A percentile compares a stretch with the other conserved stretches of the same genome.
phyloP scores from a whole-genome alignment of 2,113 vertebrate species.

The Indicator maculatus region DNA sequence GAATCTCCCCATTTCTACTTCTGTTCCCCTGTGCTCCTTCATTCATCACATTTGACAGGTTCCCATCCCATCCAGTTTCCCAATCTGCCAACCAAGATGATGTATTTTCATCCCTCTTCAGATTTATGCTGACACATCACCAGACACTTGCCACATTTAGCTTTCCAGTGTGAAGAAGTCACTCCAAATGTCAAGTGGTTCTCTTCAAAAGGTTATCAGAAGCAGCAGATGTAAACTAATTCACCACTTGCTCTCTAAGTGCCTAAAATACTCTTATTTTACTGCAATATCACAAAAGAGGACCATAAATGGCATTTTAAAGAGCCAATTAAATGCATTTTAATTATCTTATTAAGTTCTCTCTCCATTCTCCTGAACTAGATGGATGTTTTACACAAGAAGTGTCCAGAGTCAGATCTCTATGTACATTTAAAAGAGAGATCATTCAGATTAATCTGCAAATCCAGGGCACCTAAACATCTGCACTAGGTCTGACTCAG shows the following conservation, averaged over 20 bases:
- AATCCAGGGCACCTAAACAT: background rate
- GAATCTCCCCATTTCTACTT: too few species aligned
- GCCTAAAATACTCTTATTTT: background rate
- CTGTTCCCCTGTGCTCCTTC: background rate
- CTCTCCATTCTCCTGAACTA: background rate
- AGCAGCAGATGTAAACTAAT: background rate
- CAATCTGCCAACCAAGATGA: background rate
- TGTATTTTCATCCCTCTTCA: background rate
- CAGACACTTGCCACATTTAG: background rate
- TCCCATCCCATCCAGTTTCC: background rate
- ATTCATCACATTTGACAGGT: background rate
- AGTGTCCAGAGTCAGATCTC: background rate
- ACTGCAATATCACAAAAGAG: background rate
- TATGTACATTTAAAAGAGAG: background rate
- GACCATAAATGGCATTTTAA: background rate
- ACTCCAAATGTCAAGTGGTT: background rate
- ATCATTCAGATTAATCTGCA: background rate
- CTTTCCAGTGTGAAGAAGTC: background rate
- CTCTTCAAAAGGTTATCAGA: background rate
- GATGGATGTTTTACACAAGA: accelerated
- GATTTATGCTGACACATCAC: background rate
- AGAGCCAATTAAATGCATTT: background rate
- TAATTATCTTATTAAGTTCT: background rate
- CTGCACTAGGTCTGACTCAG: background rate
- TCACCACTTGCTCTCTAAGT: background rate